Base-by-base conservation (phyloP, 2,113 vertebrate species). In the Brachyistius frenatus region DNA sequence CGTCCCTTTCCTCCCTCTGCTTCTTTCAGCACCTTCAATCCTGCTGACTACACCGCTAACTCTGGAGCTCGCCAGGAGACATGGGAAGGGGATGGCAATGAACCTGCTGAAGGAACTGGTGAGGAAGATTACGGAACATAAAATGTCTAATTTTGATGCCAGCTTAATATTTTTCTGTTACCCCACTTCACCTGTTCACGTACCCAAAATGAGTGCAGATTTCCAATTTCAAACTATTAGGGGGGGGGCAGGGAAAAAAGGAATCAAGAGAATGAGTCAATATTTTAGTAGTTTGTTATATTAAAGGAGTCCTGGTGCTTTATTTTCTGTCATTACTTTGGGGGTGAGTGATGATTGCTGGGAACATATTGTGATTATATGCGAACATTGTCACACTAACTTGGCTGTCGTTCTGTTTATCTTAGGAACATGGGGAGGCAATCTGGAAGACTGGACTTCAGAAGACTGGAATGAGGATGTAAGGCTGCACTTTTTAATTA, bases 391-490 rank as follows among this genome's bases (percentile, higher is more conserved):
- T 7, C 16, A 44, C 5, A 67, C 33, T 58, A 60, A 70, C 46
- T 62, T 71, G 36, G 10, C 55, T 71, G 36, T 2, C 68, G 1
- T 58, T 49, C 36, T 54, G 41, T 49, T 66, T 64, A 36, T 69
- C 32, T 65, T 67, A 98, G 98, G 95, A 86, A 78, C 96, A 5
- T 99, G 97, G 97, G 95, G 93, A 84, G 97, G 95, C 69, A 96
- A 95, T 70, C 50, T 96, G 74, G 98, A 99, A 80, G 98, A 99
- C 63, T 99, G 97, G 97, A 95, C 94, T 66, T 85, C 96, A 33
- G 98, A 99, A 84, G 98, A 99, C 74, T 99, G 98, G 98, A 97
- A 94, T 88, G 98, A 99, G 94, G 98, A 99, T 92, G 98, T 99
- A 93, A 96, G 88, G 8, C 49, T 5, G 94, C 92, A 13, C 76